A percentile compares a stretch with the other conserved stretches of the same genome.
Evolutionary conservation across 2,113 vertebrate species (phyloP).

Genomic region (Rhynchopsitta pachyrhyncha): DNA sequence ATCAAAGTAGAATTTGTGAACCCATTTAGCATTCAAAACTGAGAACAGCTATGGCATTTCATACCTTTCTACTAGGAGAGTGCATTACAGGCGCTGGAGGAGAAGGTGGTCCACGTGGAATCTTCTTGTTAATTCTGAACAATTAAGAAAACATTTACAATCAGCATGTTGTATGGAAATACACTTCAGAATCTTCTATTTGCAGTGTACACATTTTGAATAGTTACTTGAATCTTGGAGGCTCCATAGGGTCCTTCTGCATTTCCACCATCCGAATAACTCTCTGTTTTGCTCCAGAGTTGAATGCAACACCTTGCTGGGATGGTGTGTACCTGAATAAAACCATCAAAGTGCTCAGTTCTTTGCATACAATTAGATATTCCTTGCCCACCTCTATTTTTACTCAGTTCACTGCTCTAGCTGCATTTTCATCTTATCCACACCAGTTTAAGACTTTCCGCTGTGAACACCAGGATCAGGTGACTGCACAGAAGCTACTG

Average conservation of each 20-base stretch:
- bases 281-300: constrained; percentile 96
- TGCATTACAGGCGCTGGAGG: constrained; percentile 99
- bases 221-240: constrained; percentile 93
- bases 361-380: neutral
- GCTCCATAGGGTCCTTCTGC: constrained; percentile 99
- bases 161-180: neutral
- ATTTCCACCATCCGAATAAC: constrained; percentile 99
- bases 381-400: neutral
- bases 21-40: neutral
- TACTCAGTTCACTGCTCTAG: neutral
- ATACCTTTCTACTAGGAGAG: constrained; percentile 96
- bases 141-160: neutral
- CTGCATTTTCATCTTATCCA: neutral
- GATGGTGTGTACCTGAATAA: constrained; percentile 92
- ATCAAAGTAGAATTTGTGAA: neutral
- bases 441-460: neutral
- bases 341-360: neutral
- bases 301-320: constrained; percentile 97
- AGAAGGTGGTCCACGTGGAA: constrained; percentile 94
- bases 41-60: neutral
- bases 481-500: neutral
- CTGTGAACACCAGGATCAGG: neutral
- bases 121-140: constrained; percentile 97
- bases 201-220: neutral
- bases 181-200: neutral